A percentile compares a stretch with the other conserved stretches of the same genome.
Evolutionary conservation across 1,140 invertebrate genomes (phyloP).

Genomic region (Leptoteleia sp.): DNA sequence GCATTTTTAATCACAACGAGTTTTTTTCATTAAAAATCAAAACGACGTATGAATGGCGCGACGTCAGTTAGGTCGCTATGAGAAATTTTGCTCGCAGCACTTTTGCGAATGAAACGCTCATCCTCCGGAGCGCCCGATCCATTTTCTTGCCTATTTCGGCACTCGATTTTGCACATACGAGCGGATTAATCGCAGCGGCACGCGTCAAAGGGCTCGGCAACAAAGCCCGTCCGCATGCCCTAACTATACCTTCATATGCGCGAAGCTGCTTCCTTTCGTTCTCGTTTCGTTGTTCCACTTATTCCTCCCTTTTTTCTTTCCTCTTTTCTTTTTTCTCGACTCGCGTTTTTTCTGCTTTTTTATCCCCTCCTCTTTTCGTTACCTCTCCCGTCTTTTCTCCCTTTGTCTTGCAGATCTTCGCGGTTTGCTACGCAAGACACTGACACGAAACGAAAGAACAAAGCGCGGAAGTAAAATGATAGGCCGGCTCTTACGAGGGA

Average conservation of each 20-base stretch:
- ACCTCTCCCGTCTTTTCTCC: conserved; percentile 15
- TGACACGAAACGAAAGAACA: conserved; percentile 62
- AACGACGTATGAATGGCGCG: conserved; percentile 23
- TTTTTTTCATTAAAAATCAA: conserved; percentile 41
- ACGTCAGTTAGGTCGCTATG: conserved; percentile 20
- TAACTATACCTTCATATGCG: conserved; percentile 52
- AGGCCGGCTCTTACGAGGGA: conserved; percentile 18
- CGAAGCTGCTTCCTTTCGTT: conserved; percentile 46
- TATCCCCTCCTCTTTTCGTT: not conserved
- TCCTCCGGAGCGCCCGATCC: conserved; percentile 27
- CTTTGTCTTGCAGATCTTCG: conserved; percentile 58
- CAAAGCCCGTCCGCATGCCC: conserved; percentile 60
- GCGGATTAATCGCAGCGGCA: conserved; percentile 69
- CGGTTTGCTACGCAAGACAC: conserved; percentile 49
- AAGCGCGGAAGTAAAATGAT: conserved; percentile 55
- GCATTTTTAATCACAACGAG: conserved; percentile 9
- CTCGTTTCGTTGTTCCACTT: conserved; percentile 55
- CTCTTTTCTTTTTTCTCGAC: conserved; percentile 17
- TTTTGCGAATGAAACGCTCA: conserved; percentile 45
- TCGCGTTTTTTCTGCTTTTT: conserved; percentile 18
- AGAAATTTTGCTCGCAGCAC: conserved; percentile 48
- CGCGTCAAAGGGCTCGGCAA: conserved; percentile 67
- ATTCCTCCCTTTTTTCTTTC: conserved; percentile 4
- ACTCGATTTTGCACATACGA: conserved; percentile 69
- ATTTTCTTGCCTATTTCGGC: conserved; percentile 62